Percentiles rank a stretch among this genome's conserved stretches.
phyloP scores from a whole-genome alignment of 2,888 invertebrate species.

The Hypolimnas misippus region DNA sequence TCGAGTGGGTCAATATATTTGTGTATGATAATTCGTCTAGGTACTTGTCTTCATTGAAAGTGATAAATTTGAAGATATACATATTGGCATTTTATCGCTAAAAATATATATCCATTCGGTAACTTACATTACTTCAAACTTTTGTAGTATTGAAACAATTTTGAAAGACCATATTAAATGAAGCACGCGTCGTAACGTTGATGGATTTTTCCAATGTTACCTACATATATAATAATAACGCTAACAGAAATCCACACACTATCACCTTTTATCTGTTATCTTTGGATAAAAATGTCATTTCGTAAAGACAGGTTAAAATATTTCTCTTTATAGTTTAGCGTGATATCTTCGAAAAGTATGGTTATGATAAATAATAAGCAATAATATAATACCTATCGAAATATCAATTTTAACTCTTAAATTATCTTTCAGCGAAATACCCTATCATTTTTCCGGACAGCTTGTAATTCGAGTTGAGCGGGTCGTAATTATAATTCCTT shows the following conservation, averaged over 20 bases:
- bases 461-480: too few species aligned
- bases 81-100: slow-evolving; percentile 33
- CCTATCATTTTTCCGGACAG: too few species aligned
- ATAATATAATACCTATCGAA: neutral
- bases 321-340: slow-evolving; percentile 31
- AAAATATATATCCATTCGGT: neutral
- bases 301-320: slow-evolving; percentile 32
- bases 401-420: neutral
- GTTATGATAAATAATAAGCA: slow-evolving; percentile 15
- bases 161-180: neutral
- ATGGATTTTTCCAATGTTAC: slow-evolving; percentile 13
- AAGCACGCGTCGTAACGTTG: neutral
- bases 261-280: slow-evolving; percentile 55
- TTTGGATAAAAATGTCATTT: slow-evolving; percentile 52
- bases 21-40: slow-evolving; percentile 62
- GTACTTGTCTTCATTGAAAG: slow-evolving; percentile 40
- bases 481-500: too few species aligned
- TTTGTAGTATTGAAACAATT: neutral
- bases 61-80: slow-evolving; percentile 42
- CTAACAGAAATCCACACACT: slow-evolving; percentile 16
- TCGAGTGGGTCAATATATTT: slow-evolving; percentile 79
- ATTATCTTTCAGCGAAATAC: neutral
- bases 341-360: slow-evolving; percentile 26
- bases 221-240: neutral
- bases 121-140: neutral